A percentile compares a stretch with the other conserved stretches of the same genome.
These are phyloP conservation scores for Cetonia aurata DNA, from an alignment of 2,888 invertebrate species.

Conservation along the genomic window DNA sequence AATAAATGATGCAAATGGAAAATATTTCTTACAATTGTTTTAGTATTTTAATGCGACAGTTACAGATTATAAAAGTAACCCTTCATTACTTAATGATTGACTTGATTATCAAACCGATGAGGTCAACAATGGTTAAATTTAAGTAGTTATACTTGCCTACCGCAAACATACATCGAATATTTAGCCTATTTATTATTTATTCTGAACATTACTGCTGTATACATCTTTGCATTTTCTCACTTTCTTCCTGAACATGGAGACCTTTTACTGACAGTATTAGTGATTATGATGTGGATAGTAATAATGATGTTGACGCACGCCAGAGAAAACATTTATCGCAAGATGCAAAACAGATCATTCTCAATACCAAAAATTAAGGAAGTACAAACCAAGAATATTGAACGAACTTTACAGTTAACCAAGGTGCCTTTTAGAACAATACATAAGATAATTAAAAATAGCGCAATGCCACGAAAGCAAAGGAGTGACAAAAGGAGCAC, in stretches of 20 bases:
- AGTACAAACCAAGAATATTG: conserved; percentile 18
- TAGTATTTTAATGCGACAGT: too few species aligned
- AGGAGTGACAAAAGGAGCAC: too few species aligned
- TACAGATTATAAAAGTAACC: too few species aligned
- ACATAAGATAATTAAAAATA: conserved; percentile 6
- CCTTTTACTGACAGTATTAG: neutral
- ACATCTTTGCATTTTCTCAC: conserved; percentile 3
- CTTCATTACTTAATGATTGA: too few species aligned
- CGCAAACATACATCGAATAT: too few species aligned
- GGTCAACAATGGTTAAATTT: too few species aligned
- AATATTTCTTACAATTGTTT: too few species aligned
- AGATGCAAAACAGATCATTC: neutral
- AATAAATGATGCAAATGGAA: too few species aligned
- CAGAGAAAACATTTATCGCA: neutral
- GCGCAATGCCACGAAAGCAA: conserved; percentile 18
- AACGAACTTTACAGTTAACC: conserved; percentile 20
- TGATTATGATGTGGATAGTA: neutral
- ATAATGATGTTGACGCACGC: neutral
- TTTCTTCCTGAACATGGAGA: neutral
- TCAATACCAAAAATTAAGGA: conserved; percentile 6
- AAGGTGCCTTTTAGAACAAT: conserved; percentile 23
- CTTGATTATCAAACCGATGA: too few species aligned
- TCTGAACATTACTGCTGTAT: conserved; percentile 18
- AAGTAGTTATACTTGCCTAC: too few species aligned
- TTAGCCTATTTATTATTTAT: too few species aligned